Conservation (phyloP, 53 echinoderm and acorn worm species). For the Antedon mediterranea region DNA sequence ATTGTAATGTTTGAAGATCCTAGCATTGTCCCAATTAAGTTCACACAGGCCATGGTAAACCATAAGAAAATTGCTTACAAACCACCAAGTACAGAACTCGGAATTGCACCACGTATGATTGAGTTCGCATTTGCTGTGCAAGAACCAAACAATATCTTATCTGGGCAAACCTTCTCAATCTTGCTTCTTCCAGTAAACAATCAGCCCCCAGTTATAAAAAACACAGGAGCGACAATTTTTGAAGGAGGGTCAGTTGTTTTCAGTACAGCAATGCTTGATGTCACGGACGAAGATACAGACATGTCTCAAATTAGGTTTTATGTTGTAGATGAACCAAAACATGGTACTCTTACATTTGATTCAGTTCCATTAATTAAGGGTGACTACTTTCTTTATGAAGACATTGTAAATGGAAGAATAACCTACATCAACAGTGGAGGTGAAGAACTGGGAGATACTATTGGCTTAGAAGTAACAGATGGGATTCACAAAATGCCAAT, state of each 20-base stretch:
- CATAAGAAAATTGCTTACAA: constrained; percentile 84
- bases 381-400: constrained; percentile 50
- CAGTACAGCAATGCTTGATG: constrained; percentile 59
- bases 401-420: constrained; percentile 44
- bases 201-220: constrained; percentile 77
- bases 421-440: constrained; percentile 60
- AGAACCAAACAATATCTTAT: constrained; percentile 63
- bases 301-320: constrained; percentile 31
- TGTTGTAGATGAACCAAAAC: constrained; percentile 30
- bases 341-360: constrained; percentile 32
- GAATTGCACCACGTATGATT: constrained; percentile 65
- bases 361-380: constrained; percentile 50
- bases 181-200: constrained; percentile 84
- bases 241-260: constrained; percentile 44
- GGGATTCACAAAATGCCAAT: constrained; percentile 85
- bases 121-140: constrained; percentile 67
- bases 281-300: constrained; percentile 67
- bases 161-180: constrained; percentile 48
- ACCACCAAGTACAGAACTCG: constrained; percentile 84
- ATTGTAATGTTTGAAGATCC: constrained; percentile 77
- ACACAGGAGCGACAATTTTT: constrained; percentile 64
- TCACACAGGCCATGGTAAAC: constrained; percentile 79
- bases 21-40: constrained; percentile 44
- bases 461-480: constrained; percentile 70
- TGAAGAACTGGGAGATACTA: constrained; percentile 47